Conservation (phyloP, 2,797 vertebrate genomes). For the Steatocranus sp. region DNA sequence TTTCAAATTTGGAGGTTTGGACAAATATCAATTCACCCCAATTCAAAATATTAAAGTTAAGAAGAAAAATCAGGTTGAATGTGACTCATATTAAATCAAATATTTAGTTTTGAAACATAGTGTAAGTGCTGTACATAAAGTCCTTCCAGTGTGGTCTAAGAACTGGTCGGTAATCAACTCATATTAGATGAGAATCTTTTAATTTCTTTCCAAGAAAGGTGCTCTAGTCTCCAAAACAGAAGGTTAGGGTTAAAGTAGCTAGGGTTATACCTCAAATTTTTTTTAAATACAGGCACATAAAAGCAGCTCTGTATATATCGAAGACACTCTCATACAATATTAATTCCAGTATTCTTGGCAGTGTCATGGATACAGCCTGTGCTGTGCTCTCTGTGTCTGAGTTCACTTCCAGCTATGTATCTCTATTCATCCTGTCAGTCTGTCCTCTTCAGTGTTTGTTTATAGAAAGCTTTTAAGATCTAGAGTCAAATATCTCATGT, state of each 20-base stretch:
- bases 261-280: rapidly evolving
- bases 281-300: neutral
- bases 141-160: neutral
- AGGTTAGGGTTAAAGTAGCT: neutral
- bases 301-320: neutral
- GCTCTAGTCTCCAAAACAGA: neutral
- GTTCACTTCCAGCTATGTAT: neutral
- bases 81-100: neutral
- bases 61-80: rapidly evolving
- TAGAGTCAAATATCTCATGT: neutral
- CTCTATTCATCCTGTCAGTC: neutral
- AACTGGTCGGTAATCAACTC: neutral
- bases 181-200: neutral
- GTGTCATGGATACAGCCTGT: neutral
- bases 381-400: neutral
- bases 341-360: neutral
- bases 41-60: neutral
- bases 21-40: neutral
- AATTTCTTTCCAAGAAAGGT: neutral
- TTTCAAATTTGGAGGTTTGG: rapidly evolving
- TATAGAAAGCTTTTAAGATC: neutral
- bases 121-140: neutral
- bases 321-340: neutral
- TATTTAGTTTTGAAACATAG: neutral
- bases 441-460: neutral